Evolutionary conservation across 35 echinoderm and acorn worm genomes (phyloP).

Genomic region (Acanthaster planci): DNA sequence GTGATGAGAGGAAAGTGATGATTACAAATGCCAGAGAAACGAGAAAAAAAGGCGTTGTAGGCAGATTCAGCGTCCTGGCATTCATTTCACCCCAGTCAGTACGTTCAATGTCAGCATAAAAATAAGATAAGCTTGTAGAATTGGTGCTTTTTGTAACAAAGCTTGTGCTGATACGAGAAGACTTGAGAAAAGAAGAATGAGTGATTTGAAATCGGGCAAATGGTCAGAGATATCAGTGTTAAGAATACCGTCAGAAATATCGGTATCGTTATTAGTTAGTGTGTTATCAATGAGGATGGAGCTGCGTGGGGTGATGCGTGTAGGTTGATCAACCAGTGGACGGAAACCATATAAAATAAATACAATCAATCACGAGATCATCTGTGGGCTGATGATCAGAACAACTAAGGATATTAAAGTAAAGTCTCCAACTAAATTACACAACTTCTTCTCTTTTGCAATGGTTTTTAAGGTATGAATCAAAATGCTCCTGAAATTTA

Average conservation of each 20-base stretch:
- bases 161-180: not conserved
- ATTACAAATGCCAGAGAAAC: not conserved
- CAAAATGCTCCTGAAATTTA: not conserved
- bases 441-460: not conserved
- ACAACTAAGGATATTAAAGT: not conserved
- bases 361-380: not conserved
- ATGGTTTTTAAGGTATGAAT: not conserved
- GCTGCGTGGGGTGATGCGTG: not conserved
- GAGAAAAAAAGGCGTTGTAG: not conserved
- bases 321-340: not conserved
- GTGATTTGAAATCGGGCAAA: conserved; percentile 8
- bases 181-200: not conserved
- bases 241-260: conserved; percentile 1
- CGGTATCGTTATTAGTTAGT: conserved; percentile 10
- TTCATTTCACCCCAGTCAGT: not conserved
- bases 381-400: not conserved
- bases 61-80: not conserved
- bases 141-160: not conserved
- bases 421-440: not conserved
- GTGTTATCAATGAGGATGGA: conserved; percentile 25
- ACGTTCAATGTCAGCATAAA: not conserved
- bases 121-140: not conserved
- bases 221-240: conserved; percentile 22
- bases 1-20: not conserved
- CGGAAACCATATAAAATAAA: not conserved